Base-by-base conservation (phyloP, 2,113 vertebrate genomes). In the Phaethornis superciliosus region DNA sequence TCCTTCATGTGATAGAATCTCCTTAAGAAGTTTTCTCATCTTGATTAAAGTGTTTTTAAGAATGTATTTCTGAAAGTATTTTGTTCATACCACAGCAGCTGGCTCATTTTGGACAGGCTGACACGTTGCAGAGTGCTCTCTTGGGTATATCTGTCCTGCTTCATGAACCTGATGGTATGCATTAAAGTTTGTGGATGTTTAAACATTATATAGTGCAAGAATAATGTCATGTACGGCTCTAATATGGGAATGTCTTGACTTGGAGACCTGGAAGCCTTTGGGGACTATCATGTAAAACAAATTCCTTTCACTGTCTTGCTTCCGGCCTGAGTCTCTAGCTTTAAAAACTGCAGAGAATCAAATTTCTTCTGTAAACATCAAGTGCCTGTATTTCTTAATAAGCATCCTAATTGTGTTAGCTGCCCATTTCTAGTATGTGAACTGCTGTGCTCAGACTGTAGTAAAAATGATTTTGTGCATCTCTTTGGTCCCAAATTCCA, bases 171-270 rank as follows among this genome's bases (percentile, higher is more conserved):
- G 0, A 9, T 54, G 92, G 94, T 68, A 44, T 93, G 65, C 83
- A 47, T 91, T 85, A 60, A 64, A 77, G 27, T 78, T 89, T 40
- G 5, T 65, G 91, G 55, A 26, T 76, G 19, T 94, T 96, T 90
- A 81, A 96, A 89, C 71, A 85, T 68, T 44, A 7, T 85, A 67
- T 47, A 51, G 79, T 2, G 4, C 74, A 75, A 82, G 70, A 94
- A 69, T 51, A 77, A 91, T 85, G 87, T 80, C 6, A 1, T 70
- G 33, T 40, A 63, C 56, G 72, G 56, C 72, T 93, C 74, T 81
- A 64, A 85, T 90, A 80, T 94, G 95, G 82, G 93, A 96, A 95
- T 75, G 71, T 78, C 95, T 88, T 93, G 95, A 94, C 91, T 94
- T 64, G 76, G 87, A 95, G 94, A 95, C 91, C 94, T 91, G 64